Conservation (phyloP, 2,113 vertebrate species). For the Spheniscus mendiculus region DNA sequence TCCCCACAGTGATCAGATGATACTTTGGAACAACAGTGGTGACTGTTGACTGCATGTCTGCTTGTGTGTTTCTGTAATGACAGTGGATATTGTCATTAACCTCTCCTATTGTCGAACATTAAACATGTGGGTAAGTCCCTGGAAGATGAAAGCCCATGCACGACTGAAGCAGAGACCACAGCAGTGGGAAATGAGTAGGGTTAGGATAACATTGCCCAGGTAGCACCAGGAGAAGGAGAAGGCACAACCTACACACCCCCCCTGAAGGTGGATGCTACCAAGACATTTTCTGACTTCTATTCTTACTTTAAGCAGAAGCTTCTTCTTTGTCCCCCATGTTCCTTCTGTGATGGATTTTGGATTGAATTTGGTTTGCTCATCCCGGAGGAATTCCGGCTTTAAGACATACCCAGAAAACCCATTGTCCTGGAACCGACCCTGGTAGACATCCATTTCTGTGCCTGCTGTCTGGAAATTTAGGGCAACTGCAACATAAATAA, state of each 20-base stretch:
- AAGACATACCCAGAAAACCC: conserved; percentile 88
- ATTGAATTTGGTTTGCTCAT: conserved; percentile 82
- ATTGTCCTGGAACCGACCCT: conserved; percentile 89
- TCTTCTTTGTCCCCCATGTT: conserved; percentile 81
- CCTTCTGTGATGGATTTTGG: conserved; percentile 77
- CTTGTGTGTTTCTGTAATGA: neutral
- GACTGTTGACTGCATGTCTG: neutral
- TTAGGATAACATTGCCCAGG: neutral
- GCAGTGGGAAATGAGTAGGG: neutral
- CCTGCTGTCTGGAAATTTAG: conserved; percentile 93
- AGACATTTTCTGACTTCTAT: neutral
- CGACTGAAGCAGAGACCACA: neutral
- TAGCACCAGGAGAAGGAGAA: neutral
- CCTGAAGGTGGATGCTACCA: neutral
- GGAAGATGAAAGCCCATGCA: neutral
- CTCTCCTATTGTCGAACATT: neutral
- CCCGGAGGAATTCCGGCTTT: conserved; percentile 88
- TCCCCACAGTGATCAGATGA: neutral
- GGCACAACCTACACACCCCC: neutral
- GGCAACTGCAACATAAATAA: conserved; percentile 81
- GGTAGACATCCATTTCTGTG: conserved; percentile 92
- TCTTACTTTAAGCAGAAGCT: conserved; percentile 86
- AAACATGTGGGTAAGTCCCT: neutral
- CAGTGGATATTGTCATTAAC: neutral
- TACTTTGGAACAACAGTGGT: neutral